Conservation (phyloP, 2,113 vertebrate genomes). For the Tetrax tetrax region DNA sequence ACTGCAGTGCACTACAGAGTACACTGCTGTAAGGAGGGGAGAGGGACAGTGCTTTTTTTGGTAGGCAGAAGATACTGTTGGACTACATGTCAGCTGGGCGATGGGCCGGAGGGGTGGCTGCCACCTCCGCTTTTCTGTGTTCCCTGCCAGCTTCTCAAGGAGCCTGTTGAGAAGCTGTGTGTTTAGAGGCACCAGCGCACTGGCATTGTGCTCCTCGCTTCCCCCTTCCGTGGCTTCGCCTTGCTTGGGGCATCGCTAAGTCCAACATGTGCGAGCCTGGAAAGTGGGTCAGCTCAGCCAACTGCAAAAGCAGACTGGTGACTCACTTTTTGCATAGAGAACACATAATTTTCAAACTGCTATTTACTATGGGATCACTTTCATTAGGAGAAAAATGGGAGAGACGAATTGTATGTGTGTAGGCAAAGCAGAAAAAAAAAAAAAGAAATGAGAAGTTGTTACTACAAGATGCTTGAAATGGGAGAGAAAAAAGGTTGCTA, state of each 20-base stretch:
- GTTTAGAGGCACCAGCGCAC: neutral
- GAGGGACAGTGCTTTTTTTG: accelerated
- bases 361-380: neutral
- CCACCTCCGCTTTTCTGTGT: accelerated
- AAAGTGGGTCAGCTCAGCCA: conserved; percentile 58
- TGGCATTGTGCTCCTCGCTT: neutral
- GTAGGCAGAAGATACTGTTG: neutral
- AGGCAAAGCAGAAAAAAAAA: neutral
- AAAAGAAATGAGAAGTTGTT: neutral
- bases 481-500: neutral
- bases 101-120: neutral
- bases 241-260: neutral
- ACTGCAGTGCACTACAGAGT: accelerated
- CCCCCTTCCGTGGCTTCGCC: neutral
- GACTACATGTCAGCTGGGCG: neutral
- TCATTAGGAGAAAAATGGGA: neutral
- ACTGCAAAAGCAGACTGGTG: conserved; percentile 15
- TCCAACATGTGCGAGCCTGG: neutral
- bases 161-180: neutral
- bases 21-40: accelerated
- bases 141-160: accelerated
- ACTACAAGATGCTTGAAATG: conserved; percentile 3
- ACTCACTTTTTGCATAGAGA: conserved; percentile 30
- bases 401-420: neutral
- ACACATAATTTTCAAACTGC: neutral